Evolutionary conservation across 2,888 invertebrate genomes (phyloP).

Genomic region (Barypeithes pellucidus): DNA sequence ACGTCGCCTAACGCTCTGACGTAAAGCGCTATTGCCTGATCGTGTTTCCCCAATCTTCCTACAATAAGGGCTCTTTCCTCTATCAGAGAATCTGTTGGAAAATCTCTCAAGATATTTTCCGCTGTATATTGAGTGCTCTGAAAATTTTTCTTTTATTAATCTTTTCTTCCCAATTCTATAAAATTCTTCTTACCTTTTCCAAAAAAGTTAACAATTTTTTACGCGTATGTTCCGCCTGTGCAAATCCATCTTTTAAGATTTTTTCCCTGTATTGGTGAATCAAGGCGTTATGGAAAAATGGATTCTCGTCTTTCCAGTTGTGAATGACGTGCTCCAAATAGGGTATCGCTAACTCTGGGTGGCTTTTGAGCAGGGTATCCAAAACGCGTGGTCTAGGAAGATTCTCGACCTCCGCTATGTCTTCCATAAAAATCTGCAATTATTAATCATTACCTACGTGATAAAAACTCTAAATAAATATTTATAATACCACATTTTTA

Average conservation of each 20-base stretch:
- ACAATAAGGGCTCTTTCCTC: conserved; percentile 97
- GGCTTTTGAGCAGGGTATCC: conserved; percentile 89
- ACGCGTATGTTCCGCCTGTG: conserved; percentile 74
- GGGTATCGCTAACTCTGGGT: conserved; percentile 87
- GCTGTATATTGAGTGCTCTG: conserved; percentile 86
- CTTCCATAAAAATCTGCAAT: conserved; percentile 85
- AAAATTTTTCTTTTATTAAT: neutral
- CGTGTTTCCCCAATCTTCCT: conserved; percentile 90
- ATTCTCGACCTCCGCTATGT: conserved; percentile 89
- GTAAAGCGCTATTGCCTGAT: conserved; percentile 94
- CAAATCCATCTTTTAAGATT: conserved; percentile 68
- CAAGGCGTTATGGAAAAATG: conserved; percentile 92
- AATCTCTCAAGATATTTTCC: conserved; percentile 88
- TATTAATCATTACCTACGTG: neutral
- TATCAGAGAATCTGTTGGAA: conserved; percentile 88
- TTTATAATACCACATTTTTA: neutral
- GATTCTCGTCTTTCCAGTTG: conserved; percentile 89
- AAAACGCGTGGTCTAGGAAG: conserved; percentile 91
- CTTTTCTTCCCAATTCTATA: no score
- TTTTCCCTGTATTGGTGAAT: conserved; percentile 92
- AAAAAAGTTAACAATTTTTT: conserved; percentile 85
- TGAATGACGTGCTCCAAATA: conserved; percentile 96
- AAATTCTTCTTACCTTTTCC: conserved; percentile 70
- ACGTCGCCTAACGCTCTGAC: conserved; percentile 90
- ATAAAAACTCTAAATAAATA: neutral